Conservation (phyloP, 2,888 invertebrate genomes). For the Microplitis deprimator region DNA sequence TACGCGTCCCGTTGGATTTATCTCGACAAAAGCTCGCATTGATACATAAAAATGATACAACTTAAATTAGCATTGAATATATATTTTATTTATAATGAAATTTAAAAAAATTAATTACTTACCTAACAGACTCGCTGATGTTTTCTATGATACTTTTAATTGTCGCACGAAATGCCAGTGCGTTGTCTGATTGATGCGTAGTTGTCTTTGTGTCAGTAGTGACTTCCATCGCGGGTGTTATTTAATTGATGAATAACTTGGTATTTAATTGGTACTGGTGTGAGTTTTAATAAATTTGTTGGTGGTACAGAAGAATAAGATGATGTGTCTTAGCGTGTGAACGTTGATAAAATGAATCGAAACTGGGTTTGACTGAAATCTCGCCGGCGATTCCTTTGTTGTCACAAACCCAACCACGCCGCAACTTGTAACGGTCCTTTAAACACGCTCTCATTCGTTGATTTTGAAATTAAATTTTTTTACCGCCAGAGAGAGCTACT, state of each 20-base stretch:
- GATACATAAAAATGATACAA: neutral
- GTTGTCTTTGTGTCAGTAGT: constrained; percentile 25
- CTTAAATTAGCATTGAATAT: neutral
- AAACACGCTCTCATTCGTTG: constrained; percentile 7
- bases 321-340: neutral
- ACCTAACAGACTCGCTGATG: constrained; percentile 63
- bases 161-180: constrained; percentile 56
- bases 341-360: neutral
- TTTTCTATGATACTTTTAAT: constrained; percentile 55
- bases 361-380: constrained; percentile 15
- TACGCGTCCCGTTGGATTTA: constrained; percentile 49
- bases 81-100: no score
- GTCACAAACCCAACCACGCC: constrained; percentile 46
- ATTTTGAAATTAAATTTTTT: neutral
- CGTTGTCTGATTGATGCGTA: constrained; percentile 52
- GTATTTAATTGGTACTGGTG: neutral
- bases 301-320: neutral
- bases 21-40: constrained; percentile 8
- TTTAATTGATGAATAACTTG: neutral
- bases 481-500: constrained; percentile 2
- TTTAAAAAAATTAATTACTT: constrained; percentile 42
- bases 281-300: no score
- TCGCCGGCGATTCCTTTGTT: constrained; percentile 44
- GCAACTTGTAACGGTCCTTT: constrained; percentile 45
- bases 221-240: constrained; percentile 10